Evolutionary conservation across 2,113 vertebrate genomes (phyloP).

Genomic region (Laticauda laticaudata): DNA sequence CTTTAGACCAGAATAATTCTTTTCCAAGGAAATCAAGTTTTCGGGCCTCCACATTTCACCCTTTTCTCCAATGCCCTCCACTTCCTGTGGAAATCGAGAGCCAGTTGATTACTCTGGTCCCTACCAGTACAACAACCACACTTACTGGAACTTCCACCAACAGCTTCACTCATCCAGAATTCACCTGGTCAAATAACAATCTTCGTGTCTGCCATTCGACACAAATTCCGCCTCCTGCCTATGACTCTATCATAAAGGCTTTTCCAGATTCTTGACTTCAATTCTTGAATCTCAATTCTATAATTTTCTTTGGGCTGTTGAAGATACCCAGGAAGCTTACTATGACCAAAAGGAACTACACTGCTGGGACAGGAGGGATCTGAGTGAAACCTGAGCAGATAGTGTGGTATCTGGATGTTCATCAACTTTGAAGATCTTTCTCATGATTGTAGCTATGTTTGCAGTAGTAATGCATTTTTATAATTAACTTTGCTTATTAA

Average conservation of each 20-base stretch:
- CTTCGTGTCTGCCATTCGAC: slow-evolving; percentile 76
- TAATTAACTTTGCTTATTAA: slow-evolving; percentile 34
- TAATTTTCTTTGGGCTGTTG: slow-evolving; percentile 8
- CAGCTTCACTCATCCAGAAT: slow-evolving; percentile 75
- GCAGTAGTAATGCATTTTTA: slow-evolving; percentile 20
- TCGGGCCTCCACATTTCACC: slow-evolving; percentile 93
- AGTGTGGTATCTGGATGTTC: not conserved
- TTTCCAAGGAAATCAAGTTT: slow-evolving; percentile 90
- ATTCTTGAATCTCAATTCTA: not conserved
- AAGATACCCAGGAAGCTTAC: slow-evolving; percentile 17
- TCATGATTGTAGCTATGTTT: slow-evolving; percentile 20
- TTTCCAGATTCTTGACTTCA: slow-evolving; percentile 84
- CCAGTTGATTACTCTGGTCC: slow-evolving; percentile 81
- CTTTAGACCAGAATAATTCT: slow-evolving; percentile 83
- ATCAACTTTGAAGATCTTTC: not conserved
- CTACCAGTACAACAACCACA: slow-evolving; percentile 70
- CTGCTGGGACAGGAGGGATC: rapidly evolving
- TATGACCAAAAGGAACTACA: not conserved
- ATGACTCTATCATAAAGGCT: slow-evolving; percentile 92
- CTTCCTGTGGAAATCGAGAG: slow-evolving; percentile 85
- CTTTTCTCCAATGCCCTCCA: slow-evolving; percentile 87
- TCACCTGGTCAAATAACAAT: slow-evolving; percentile 85
- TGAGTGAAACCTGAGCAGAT: not conserved
- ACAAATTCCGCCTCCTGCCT: slow-evolving; percentile 87
- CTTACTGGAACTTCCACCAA: slow-evolving; percentile 58